A percentile compares a stretch with the other conserved stretches of the same genome.
These are phyloP conservation scores for Nasonovia ribisnigri DNA, from an alignment of 2,888 invertebrate genomes.

Conservation along the genomic window DNA sequence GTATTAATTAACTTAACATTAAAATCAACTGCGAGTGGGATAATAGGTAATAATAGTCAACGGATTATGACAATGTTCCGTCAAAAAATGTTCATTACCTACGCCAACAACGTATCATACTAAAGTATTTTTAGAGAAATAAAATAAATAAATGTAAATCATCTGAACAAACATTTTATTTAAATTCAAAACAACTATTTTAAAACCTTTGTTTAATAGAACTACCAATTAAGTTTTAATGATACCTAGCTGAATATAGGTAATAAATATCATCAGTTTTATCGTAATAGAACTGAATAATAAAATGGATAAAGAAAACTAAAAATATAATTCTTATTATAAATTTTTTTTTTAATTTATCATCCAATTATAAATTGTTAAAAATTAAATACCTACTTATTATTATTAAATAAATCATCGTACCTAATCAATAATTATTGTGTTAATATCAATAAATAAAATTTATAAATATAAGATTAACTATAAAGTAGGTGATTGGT, in stretches of 20 bases:
- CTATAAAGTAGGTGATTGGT: no score
- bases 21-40: conserved; percentile 23
- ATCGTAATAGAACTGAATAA: not conserved
- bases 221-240: not conserved
- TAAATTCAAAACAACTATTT: not conserved
- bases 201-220: not conserved
- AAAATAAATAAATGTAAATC: not conserved
- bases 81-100: conserved; percentile 44
- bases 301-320: not conserved
- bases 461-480: no score
- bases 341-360: not conserved
- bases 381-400: no score
- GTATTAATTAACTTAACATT: conserved; percentile 17
- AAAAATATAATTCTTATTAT: not conserved
- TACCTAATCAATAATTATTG: no score
- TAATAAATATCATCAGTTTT: not conserved
- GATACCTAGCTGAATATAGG: not conserved
- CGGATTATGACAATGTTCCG: conserved; percentile 23
- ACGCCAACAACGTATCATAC: conserved; percentile 28
- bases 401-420: no score
- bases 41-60: conserved; percentile 40
- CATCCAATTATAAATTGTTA: not conserved
- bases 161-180: not conserved
- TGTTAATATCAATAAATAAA: no score
- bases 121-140: conserved; percentile 35